Conservation (phyloP, 2,888 invertebrate species). For the Dendrolimus pini region DNA sequence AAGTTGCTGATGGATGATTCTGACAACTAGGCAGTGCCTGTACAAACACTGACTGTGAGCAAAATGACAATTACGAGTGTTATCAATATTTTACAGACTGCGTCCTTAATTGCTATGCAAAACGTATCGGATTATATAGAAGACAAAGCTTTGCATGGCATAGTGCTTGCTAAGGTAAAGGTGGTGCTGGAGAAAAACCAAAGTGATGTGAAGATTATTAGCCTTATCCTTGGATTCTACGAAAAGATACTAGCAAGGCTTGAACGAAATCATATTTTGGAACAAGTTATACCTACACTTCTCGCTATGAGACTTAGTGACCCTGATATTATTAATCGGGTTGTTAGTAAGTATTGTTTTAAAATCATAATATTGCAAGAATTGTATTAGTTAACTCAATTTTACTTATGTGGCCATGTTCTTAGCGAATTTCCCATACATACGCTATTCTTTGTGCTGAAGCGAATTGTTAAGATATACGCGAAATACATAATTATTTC, state of each 20-base stretch:
- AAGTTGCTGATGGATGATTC: no score
- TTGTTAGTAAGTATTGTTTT: conserved; percentile 89
- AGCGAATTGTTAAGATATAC: neutral
- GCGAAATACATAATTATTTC: neutral
- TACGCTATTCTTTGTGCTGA: neutral
- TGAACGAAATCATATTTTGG: conserved; percentile 91
- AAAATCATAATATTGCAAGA: neutral
- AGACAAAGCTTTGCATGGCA: conserved; percentile 85
- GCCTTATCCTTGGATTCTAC: conserved; percentile 85
- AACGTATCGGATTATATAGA: conserved; percentile 91
- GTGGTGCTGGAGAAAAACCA: conserved; percentile 87
- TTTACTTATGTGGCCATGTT: no score
- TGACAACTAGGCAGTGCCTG: no score
- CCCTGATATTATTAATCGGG: conserved; percentile 91
- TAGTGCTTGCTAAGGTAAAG: conserved; percentile 90
- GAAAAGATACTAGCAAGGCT: conserved; percentile 89
- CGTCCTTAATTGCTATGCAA: conserved; percentile 90
- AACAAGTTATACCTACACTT: conserved; percentile 92
- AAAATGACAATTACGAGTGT: no score
- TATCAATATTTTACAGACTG: conserved; percentile 78
- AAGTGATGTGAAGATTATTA: conserved; percentile 86
- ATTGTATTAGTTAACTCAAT: no score
- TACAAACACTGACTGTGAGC: no score
- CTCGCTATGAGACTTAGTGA: conserved; percentile 91
- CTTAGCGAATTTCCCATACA: no score